Percentiles rank a stretch among this genome's conserved stretches.
Evolutionary conservation across 2,888 invertebrate genomes (phyloP).

Genomic region (Idaea straminata): DNA sequence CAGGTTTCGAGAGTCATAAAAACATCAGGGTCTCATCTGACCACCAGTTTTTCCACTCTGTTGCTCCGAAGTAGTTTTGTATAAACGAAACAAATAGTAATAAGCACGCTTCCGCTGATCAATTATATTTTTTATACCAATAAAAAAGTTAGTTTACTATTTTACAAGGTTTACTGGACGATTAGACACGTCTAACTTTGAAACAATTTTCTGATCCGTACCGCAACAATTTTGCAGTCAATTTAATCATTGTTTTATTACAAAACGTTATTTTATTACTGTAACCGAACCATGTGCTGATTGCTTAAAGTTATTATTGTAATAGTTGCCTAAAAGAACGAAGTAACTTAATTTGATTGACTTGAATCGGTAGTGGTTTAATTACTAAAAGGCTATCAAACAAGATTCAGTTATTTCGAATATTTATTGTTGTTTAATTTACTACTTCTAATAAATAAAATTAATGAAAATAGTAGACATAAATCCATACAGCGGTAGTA

Average conservation of each 20-base stretch:
- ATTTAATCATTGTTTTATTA: conserved; percentile 16
- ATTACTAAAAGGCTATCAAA: conserved; percentile 4
- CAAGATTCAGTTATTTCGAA: conserved; percentile 7
- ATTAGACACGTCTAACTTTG: conserved; percentile 58
- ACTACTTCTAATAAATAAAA: not conserved
- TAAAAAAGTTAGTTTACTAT: conserved; percentile 42
- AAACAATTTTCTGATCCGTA: conserved; percentile 44
- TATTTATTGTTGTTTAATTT: conserved; percentile 4
- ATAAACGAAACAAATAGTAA: conserved; percentile 52
- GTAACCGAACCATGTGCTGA: conserved; percentile 10
- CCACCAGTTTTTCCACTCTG: conserved; percentile 36
- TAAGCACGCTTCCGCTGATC: conserved; percentile 64
- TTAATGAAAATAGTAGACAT: not conserved
- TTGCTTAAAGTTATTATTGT: not conserved
- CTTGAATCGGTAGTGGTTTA: not conserved
- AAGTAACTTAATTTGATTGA: not conserved
- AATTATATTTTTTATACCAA: conserved; percentile 62
- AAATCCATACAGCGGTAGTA: conserved; percentile 2
- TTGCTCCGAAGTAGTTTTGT: conserved; percentile 26
- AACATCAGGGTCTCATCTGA: conserved; percentile 25
- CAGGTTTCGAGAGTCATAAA: conserved; percentile 21
- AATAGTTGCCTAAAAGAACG: not conserved
- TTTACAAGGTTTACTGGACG: conserved; percentile 63
- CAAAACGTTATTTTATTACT: conserved; percentile 14
- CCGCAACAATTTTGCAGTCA: conserved; percentile 33